Percentiles rank a stretch among this genome's conserved stretches.
Evolutionary conservation across 2,888 invertebrate species (phyloP).

Genomic region (Hirtodrosophila alboralis): DNA sequence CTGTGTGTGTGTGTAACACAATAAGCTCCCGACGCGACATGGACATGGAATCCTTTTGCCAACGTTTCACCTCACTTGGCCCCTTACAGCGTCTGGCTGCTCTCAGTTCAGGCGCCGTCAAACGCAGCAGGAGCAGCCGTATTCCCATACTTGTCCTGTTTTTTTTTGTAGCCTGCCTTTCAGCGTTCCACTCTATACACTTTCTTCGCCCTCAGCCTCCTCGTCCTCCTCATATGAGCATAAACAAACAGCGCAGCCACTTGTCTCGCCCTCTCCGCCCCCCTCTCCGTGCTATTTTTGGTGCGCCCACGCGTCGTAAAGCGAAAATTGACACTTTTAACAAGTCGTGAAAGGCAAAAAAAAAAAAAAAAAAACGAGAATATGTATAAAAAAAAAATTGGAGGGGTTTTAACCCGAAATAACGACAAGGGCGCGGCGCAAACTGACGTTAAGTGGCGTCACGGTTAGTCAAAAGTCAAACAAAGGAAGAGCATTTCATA

Average conservation of each 20-base stretch:
- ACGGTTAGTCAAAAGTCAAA: conserved; percentile 68
- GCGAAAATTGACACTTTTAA: conserved; percentile 77
- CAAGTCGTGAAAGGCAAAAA: conserved; percentile 68
- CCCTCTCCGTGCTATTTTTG: conserved; percentile 8
- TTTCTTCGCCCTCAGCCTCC: neutral
- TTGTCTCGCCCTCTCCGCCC: conserved; percentile 25
- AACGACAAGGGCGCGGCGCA: conserved; percentile 28
- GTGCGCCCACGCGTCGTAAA: conserved; percentile 58
- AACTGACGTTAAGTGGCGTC: conserved; percentile 65
- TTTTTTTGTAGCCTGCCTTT: conserved; percentile 35
- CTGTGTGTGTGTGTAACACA: conserved; percentile 64
- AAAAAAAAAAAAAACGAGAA: no score
- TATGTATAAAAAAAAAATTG: conserved; percentile 48
- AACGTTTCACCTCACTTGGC: no score
- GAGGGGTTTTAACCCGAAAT: conserved; percentile 71
- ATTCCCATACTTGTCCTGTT: conserved; percentile 13
- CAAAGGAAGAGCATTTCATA: conserved; percentile 45
- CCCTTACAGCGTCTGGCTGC: no score
- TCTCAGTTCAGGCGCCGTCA: conserved; percentile 2
- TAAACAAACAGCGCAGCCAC: conserved; percentile 60
- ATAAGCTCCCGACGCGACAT: conserved; percentile 67
- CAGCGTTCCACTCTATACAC: conserved; percentile 4
- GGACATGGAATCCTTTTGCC: conserved; percentile 32
- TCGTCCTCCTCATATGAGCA: conserved; percentile 46
- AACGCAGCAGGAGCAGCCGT: conserved; percentile 23